Conservation (phyloP, 2,888 invertebrate genomes). For the Hyalella azteca region DNA sequence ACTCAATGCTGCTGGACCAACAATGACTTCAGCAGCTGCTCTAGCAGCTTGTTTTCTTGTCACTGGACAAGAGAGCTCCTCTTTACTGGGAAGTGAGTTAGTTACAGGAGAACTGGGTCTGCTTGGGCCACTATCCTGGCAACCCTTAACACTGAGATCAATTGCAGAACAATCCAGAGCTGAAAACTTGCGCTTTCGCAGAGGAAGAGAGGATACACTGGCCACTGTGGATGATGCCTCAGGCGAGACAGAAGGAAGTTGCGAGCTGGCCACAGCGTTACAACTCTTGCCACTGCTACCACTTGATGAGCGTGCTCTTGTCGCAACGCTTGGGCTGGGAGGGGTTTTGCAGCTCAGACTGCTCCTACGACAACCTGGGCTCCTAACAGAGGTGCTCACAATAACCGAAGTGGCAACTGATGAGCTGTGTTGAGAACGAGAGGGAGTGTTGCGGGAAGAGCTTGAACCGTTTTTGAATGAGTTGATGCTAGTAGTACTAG, state of each 20-base stretch:
- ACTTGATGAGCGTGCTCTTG: neutral
- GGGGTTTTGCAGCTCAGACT: neutral
- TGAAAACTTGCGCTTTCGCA: conserved; percentile 31
- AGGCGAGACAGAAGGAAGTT: neutral
- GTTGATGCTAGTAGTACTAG: neutral
- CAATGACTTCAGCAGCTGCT: neutral
- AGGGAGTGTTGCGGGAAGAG: neutral
- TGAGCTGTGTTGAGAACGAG: neutral
- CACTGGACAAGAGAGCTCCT: conserved; percentile 22
- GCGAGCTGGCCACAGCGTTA: neutral
- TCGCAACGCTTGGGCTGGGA: neutral
- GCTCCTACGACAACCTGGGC: conserved; percentile 8
- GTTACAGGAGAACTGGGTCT: neutral
- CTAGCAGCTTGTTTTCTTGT: conserved; percentile 22
- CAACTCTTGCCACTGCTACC: neutral
- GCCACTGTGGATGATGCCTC: conserved; percentile 22
- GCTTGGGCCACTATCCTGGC: conserved; percentile 16
- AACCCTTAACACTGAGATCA: conserved; percentile 24
- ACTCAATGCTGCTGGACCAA: neutral
- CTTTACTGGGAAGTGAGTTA: neutral
- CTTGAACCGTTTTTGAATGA: neutral
- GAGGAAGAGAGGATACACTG: conserved; percentile 6
- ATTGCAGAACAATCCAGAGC: conserved; percentile 24
- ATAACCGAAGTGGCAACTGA: neutral
- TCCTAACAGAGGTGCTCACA: neutral